phyloP scores from a whole-genome alignment of 2,888 invertebrate genomes.

The Blera fallax region DNA sequence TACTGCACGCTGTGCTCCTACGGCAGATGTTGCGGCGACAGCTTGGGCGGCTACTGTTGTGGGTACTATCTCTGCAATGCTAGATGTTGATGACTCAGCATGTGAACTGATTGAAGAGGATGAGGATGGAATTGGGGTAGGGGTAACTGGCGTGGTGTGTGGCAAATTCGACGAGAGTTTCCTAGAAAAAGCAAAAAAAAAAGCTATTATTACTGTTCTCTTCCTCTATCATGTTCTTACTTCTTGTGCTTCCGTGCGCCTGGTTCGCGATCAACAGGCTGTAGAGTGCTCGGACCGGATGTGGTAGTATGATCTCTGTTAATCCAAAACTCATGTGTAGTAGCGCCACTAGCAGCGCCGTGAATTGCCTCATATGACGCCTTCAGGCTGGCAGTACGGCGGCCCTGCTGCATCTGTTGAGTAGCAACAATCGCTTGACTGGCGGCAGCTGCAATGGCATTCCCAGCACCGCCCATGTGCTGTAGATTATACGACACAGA shows the following conservation, averaged over 20 bases:
- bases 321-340: conserved; percentile 86
- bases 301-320: conserved; percentile 86
- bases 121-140: conserved; percentile 79
- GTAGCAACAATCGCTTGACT: conserved; percentile 98
- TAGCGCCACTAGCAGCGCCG: conserved; percentile 85
- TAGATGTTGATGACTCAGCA: conserved; percentile 69
- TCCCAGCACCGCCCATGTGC: conserved; percentile 92
- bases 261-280: conserved; percentile 85
- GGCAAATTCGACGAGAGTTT: conserved; percentile 75
- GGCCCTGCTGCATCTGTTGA: conserved; percentile 97
- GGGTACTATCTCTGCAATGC: conserved; percentile 60
- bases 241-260: conserved; percentile 85
- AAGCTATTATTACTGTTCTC: neutral
- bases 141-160: conserved; percentile 70
- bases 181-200: conserved; percentile 69
- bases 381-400: conserved; percentile 95
- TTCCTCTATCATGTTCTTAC: conserved; percentile 76
- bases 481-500: conserved; percentile 87
- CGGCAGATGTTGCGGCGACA: conserved; percentile 73
- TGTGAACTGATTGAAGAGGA: conserved; percentile 78
- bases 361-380: conserved; percentile 96
- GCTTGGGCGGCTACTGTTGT: conserved; percentile 61
- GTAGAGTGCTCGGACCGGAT: conserved; percentile 88
- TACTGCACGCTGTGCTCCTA: conserved; percentile 72
- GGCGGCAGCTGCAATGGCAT: conserved; percentile 96